Conservation (phyloP, 2,888 invertebrate genomes). For the Eudemis profundana region DNA sequence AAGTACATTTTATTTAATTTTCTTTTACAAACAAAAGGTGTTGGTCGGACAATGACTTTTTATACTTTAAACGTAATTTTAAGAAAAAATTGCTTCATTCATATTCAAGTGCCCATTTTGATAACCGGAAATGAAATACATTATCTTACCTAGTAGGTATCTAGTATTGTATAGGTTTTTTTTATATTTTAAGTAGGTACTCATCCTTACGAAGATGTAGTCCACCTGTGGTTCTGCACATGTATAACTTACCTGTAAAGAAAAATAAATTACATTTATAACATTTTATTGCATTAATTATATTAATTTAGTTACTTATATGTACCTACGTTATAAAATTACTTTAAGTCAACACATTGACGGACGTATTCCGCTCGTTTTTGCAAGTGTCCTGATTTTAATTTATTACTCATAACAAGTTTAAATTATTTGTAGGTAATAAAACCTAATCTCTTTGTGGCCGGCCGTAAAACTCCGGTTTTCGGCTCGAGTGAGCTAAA, state of each 20-base stretch:
- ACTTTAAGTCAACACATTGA: background rate
- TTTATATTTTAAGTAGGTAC: too few relatives aligned
- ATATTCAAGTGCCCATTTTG: too few relatives aligned
- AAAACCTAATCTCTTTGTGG: constrained; percentile 37
- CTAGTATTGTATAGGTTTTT: too few relatives aligned
- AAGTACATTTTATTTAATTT: background rate
- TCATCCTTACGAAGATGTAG: background rate
- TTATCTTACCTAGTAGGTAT: too few relatives aligned
- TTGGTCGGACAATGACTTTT: too few relatives aligned
- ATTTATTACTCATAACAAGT: constrained; percentile 24
- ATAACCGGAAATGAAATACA: too few relatives aligned
- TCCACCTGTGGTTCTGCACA: background rate
- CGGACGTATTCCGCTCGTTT: background rate
- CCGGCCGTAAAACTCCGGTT: constrained; percentile 22
- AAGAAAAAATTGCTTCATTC: too few relatives aligned
- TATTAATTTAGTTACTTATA: too few relatives aligned
- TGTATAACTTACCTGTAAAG: constrained; percentile 37
- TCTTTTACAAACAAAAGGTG: too few relatives aligned
- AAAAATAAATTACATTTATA: constrained; percentile 13
- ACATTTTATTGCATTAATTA: constrained; percentile 1
- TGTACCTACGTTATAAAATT: background rate
- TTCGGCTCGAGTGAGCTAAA: constrained; percentile 24
- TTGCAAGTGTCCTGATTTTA: constrained; percentile 20
- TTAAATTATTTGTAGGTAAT: constrained; percentile 40
- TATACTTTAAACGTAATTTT: too few relatives aligned